Conservation (phyloP, 92 coral and sea anemone genomes). For the Diadumene lineata region DNA sequence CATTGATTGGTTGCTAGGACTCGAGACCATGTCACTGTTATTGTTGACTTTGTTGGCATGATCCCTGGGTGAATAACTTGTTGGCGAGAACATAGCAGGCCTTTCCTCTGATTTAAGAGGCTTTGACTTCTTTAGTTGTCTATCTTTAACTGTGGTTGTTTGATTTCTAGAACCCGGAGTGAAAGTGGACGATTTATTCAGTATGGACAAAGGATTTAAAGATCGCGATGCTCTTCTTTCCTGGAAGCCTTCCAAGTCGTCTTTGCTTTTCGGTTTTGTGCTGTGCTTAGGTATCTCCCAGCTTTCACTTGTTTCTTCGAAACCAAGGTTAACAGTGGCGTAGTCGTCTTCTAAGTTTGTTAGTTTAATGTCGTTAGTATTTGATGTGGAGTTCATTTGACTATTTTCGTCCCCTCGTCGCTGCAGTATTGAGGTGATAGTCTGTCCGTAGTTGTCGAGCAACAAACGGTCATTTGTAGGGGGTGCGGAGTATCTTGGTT, state of each 20-base stretch:
- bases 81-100: conserved; percentile 4
- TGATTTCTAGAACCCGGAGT: too few relatives aligned
- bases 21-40: too few relatives aligned
- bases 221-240: not conserved
- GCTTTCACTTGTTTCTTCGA: not conserved
- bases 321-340: not conserved
- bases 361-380: too few relatives aligned
- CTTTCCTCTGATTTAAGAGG: not conserved
- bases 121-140: not conserved
- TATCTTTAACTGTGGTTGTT: too few relatives aligned
- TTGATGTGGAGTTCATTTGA: too few relatives aligned
- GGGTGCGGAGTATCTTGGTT: too few relatives aligned
- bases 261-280: not conserved
- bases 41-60: not conserved
- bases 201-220: not conserved
- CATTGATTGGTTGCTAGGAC: not conserved
- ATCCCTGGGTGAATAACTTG: conserved; percentile 12
- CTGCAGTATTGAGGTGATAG: too few relatives aligned
- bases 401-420: too few relatives aligned
- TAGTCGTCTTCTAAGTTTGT: too few relatives aligned
- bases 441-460: too few relatives aligned
- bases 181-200: not conserved
- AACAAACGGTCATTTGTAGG: too few relatives aligned
- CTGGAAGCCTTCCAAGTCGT: not conserved
- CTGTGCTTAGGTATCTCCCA: not conserved